Evolutionary conservation across 2,888 invertebrate species (phyloP), one percentile per base, ranked within the genome.

Genomic region (Creontiades dilutus): DNA sequence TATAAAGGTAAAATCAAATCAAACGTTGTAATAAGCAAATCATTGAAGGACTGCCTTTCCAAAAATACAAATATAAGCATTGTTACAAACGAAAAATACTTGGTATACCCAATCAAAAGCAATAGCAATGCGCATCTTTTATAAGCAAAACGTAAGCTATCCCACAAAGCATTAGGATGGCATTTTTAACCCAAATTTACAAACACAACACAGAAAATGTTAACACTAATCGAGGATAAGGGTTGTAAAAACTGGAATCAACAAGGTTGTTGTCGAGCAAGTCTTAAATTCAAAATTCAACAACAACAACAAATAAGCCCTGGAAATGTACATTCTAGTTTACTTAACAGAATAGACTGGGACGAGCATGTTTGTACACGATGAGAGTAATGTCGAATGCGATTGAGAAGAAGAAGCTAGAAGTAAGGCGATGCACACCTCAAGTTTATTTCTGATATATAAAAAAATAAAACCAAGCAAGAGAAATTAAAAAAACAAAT

Each of bases 341-440:
- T 68, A 68, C 23, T 68, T 23, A 68, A 68, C 68, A 13, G 68
- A 68, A 23, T 23, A 4, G 13, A 68, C 23, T 23, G 68, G 68
- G 68, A 23, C 23, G 68, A 68, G 68, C 68, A 23, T 68, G 68
- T 68, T 68, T 68, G 68, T 68, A 68, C 68, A 68, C 9, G 52
- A 16, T 14, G 52, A 52, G 52, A 52, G 16, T 14, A 52, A 52
- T 16, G 52, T 52, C 16, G 68, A 68, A 68, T 68, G 68, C 68
- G 23, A 12, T 78, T 14, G 37, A 47, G n/a, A 78, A 46, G n/a
- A 78, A 46, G 14, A 78, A 78, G 37, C 78, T 78, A 47, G 19
- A 78, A 47, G 46, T 19, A 78, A 37, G 27, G 37, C 85, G 19
- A 75, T 75, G 86, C 86, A 86, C 68, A 86, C 86, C 86, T 75